Evolutionary conservation across 2,113 vertebrate genomes (phyloP).

Genomic region (Piaya cayana): DNA sequence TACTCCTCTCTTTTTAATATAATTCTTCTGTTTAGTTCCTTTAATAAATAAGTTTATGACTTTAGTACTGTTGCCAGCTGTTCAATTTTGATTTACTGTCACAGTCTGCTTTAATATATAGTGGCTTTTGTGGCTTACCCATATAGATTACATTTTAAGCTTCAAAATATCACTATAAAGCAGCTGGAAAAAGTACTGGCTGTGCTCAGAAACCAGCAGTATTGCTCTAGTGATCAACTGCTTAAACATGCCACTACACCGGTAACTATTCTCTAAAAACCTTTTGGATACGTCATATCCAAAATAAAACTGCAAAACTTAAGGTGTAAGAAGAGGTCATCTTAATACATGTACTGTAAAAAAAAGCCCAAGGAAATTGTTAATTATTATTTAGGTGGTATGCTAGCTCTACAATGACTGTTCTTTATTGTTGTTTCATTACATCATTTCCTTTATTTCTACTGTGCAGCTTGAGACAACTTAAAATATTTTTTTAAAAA

Average conservation of each 20-base stretch:
- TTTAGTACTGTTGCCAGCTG: constrained; percentile 68
- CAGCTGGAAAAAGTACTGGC: constrained; percentile 68
- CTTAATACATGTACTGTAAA: neutral
- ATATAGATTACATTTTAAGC: constrained; percentile 74
- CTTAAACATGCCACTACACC: constrained; percentile 43
- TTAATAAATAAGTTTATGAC: constrained; percentile 72
- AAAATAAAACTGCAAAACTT: constrained; percentile 27
- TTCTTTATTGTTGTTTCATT: neutral
- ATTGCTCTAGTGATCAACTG: constrained; percentile 45
- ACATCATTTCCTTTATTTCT: neutral
- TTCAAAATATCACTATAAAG: constrained; percentile 74
- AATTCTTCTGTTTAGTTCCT: constrained; percentile 72
- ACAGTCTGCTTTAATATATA: constrained; percentile 72
- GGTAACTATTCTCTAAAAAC: constrained; percentile 32
- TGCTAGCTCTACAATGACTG: neutral
- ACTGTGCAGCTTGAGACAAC: neutral
- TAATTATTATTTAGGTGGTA: neutral
- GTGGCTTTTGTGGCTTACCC: constrained; percentile 72
- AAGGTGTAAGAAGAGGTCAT: neutral
- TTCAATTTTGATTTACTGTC: constrained; percentile 71
- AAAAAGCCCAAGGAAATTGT: neutral
- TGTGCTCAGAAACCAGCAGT: constrained; percentile 60
- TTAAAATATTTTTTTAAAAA: neutral
- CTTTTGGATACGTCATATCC: neutral
- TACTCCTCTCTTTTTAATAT: constrained; percentile 66